Base-by-base conservation (phyloP, 2,113 vertebrate species). In the Geothlypis trichas region DNA sequence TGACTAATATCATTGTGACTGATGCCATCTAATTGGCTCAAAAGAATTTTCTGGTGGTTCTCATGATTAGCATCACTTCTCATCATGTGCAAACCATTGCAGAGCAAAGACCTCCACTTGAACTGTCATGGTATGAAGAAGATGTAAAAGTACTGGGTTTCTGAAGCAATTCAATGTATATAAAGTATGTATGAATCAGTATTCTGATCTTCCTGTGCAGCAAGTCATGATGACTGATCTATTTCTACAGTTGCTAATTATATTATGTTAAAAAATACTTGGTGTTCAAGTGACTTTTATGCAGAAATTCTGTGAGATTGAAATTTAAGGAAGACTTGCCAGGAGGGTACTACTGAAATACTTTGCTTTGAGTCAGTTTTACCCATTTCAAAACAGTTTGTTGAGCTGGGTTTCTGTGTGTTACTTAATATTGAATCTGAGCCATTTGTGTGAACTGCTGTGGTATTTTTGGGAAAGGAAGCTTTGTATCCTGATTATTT, bases 1-100 rank as follows among this genome's bases (percentile, higher is more conserved):
- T 97, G 97, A 97, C 93, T 97, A 97, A 97, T 94, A 72, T 62
- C 78, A 82, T 90, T 97, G 92, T 97, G 97, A 97, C 94, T 92
- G 79, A 47, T 96, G 59, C 89, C 83, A 94, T 96, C 71, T 94
- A 62, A 84, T 76, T 91, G 87, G 75, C 76, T 87, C 23, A 55
- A 41, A 89, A 94, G 81, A 77, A 37, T 65, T 75, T 90, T 89
- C 89, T 91, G 58, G 39, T 90, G 59, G 41, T 95, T 95, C 95
- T 87, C 84, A 76, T 95, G 95, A 96, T 95, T 77, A 76, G 47
- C 78, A 82, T 96, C 92, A 95, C 84, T 95, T 97, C 95, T 94
- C 52, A 84, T 97, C 92, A 96, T 97, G 94, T 96, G 95, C 73
- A 94, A 96, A 37, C 26, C 17, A 31, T 62, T 65, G 67, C 67